Evolutionary conservation across 2,113 vertebrate species (phyloP).

Genomic region (Chrysochloris asiatica): DNA sequence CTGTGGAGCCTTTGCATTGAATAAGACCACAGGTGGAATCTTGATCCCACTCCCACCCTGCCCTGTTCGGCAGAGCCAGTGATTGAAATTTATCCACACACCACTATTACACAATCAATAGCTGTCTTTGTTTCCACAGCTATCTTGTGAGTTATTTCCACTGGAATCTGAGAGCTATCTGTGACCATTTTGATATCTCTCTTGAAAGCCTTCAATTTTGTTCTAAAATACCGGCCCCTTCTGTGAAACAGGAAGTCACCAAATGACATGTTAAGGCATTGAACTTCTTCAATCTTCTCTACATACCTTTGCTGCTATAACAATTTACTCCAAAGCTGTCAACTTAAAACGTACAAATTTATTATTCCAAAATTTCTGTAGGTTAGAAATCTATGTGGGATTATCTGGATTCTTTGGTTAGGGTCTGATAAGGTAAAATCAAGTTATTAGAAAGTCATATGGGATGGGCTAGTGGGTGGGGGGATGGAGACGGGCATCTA

Average conservation of each 20-base stretch:
- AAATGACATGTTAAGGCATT: not conserved
- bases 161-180: not conserved
- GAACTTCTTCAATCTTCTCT: not conserved
- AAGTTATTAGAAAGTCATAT: no score
- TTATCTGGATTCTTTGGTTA: not conserved
- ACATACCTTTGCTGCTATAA: not conserved
- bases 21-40: no score
- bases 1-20: no score
- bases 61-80: not conserved
- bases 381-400: not conserved
- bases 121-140: not conserved
- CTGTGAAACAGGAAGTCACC: not conserved
- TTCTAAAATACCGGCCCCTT: not conserved
- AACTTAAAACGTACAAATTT: not conserved
- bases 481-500: no score
- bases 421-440: not conserved
- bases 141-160: not conserved
- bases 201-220: conserved; percentile 30
- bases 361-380: not conserved
- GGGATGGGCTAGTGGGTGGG: no score
- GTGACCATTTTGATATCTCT: not conserved
- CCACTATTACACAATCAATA: not conserved
- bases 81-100: not conserved
- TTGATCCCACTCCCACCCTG: no score
- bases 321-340: not conserved